Evolutionary conservation across 2,797 vertebrate species (phyloP).

Genomic region (Esox masquinongy): DNA sequence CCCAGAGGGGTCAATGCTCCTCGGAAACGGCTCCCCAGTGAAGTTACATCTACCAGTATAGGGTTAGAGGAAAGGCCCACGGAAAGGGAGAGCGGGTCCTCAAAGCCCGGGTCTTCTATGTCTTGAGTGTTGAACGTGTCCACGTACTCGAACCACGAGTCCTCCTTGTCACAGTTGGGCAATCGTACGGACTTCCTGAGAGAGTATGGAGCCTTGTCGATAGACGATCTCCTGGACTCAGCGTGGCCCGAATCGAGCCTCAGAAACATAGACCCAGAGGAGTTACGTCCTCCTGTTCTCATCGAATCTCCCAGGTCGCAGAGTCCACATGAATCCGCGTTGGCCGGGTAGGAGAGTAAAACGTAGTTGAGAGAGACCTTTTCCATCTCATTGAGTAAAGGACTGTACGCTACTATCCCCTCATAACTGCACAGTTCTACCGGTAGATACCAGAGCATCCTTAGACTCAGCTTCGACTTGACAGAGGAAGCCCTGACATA

Average conservation of each 20-base stretch:
- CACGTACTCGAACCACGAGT: background rate
- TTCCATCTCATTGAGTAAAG: background rate
- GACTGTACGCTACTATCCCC: background rate
- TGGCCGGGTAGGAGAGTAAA: background rate
- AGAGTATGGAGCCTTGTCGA: background rate
- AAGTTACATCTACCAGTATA: background rate
- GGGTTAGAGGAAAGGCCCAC: background rate
- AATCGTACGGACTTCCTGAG: background rate
- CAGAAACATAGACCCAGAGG: background rate
- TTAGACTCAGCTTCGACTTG: background rate
- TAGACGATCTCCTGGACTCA: background rate
- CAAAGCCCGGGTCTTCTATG: background rate
- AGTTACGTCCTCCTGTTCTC: background rate
- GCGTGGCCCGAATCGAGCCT: background rate
- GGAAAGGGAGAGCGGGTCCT: background rate
- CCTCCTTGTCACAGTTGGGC: background rate
- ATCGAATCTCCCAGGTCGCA: background rate
- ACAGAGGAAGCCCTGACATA: background rate
- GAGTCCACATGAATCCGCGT: background rate
- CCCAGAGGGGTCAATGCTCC: background rate
- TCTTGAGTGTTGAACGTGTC: background rate
- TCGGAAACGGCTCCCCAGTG: background rate
- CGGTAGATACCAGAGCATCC: constrained; percentile 16
- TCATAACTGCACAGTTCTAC: constrained; percentile 4
- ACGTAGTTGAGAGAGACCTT: background rate